Base-by-base conservation (phyloP, 2,888 invertebrate genomes). In the Oxyteleia sp. region DNA sequence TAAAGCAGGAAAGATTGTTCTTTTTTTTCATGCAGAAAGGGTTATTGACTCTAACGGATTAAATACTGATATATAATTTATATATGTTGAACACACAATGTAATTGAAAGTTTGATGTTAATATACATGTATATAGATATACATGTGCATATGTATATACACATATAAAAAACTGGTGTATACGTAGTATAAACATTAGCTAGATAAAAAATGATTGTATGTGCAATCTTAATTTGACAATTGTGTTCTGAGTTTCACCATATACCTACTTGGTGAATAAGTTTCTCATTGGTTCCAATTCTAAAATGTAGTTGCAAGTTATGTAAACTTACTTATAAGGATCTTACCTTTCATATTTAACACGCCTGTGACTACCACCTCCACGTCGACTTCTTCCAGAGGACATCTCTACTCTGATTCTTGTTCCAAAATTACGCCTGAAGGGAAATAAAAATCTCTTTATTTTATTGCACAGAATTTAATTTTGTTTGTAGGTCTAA, bases 361-460 rank as follows among this genome's bases (percentile, higher is more conserved):
- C 35, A 8, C 75, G 91, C 85, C 93, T 91, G 35, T 93, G 92
- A 63, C 91, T 89, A 63, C 95, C 95, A 85, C 96, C 96, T 71
- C 96, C 96, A 87, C 95, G 95, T 63, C 97, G 95, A 61, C 97
- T 97, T 88, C 97, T 95, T 0, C 98, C 98, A 84, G 97, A 97
- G 0, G 98, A 98, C 98, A 98, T 98, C 94, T 98, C 98, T 13
- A 98, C 98, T 82, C 98, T 95, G 64, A 98, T 97, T 90, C 98
- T 95, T 26, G 97, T 97, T 8, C 98, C 98, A 94, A 98, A 98
- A 94, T 97, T 97, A 61, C 97, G 96, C 81, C 97, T 98, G 91
- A 11, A 93, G 92, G n/a, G 90, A 71, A 26, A 35, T 57, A 53
- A 38, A 11, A 32, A n/a, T n/a, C n/a, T n/a, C n/a, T n/a, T n/a